Evolutionary conservation across 2,113 vertebrate genomes (phyloP).

Genomic region (Donacobius atricapilla): DNA sequence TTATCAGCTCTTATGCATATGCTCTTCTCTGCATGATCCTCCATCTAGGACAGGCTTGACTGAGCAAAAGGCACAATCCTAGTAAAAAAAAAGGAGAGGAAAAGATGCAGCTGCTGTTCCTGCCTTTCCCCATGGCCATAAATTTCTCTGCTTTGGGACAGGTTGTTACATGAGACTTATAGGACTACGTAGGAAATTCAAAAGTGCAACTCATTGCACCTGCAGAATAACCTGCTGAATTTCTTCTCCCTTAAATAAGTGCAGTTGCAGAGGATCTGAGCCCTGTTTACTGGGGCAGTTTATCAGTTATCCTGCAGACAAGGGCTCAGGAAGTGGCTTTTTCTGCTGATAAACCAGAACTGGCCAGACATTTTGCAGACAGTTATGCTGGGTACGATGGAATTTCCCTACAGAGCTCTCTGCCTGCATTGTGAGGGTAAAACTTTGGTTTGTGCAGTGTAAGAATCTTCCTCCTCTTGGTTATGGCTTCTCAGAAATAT

Average conservation of each 20-base stretch:
- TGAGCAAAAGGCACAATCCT: neutral
- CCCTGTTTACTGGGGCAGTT: fast-evolving
- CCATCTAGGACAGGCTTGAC: fast-evolving
- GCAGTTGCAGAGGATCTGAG: neutral
- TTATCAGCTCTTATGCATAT: neutral
- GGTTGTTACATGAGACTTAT: fast-evolving
- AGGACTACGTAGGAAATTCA: too few species aligned
- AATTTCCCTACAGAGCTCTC: neutral
- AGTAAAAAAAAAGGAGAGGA: neutral
- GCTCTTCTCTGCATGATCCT: neutral
- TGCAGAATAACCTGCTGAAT: neutral
- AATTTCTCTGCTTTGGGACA: neutral
- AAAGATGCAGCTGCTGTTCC: neutral
- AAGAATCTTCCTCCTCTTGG: neutral
- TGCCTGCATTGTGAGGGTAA: neutral
- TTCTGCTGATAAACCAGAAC: neutral
- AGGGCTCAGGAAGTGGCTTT: neutral
- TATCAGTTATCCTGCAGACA: neutral
- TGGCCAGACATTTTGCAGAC: neutral
- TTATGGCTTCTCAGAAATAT: neutral
- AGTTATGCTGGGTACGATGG: neutral
- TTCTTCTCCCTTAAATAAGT: neutral
- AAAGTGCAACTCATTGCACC: fast-evolving
- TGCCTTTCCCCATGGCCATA: fast-evolving
- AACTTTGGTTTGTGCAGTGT: neutral